A percentile compares a stretch with the other conserved stretches of the same genome.
Evolutionary conservation across 2,113 vertebrate genomes (phyloP).

Genomic region (Thomomys bottae): DNA sequence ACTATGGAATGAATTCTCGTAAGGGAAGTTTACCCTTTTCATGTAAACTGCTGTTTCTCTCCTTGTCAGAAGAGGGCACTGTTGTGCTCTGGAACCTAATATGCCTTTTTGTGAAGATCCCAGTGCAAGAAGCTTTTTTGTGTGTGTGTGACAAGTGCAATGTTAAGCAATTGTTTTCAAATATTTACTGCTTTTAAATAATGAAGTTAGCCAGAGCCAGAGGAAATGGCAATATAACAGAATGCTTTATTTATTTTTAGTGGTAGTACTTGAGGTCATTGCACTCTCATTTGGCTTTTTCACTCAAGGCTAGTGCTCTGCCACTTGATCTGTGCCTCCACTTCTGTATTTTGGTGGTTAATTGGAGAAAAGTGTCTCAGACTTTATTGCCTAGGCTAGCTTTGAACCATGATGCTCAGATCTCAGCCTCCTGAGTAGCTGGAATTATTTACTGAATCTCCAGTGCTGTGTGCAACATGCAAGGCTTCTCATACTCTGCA

Average conservation of each 20-base stretch:
- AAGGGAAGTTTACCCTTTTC: background rate
- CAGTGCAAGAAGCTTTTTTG: background rate
- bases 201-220: background rate
- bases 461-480: fast-evolving
- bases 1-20: background rate
- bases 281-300: too few relatives aligned
- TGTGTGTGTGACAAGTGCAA: background rate
- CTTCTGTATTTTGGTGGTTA: too few relatives aligned
- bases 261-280: too few relatives aligned
- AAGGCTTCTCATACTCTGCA: background rate
- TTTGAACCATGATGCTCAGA: too few relatives aligned
- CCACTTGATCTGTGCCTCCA: too few relatives aligned
- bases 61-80: slow-evolving; percentile 52
- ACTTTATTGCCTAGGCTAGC: too few relatives aligned
- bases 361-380: too few relatives aligned
- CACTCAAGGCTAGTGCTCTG: too few relatives aligned
- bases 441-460: too few relatives aligned
- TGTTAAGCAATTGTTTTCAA: background rate
- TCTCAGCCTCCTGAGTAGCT: too few relatives aligned
- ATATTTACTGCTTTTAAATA: background rate
- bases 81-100: background rate
- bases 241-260: background rate
- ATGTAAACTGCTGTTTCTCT: background rate
- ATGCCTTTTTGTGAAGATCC: background rate
- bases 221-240: background rate